Evolutionary conservation across 2,888 invertebrate genomes (phyloP).

Genomic region (Camptogramma bilineatum): DNA sequence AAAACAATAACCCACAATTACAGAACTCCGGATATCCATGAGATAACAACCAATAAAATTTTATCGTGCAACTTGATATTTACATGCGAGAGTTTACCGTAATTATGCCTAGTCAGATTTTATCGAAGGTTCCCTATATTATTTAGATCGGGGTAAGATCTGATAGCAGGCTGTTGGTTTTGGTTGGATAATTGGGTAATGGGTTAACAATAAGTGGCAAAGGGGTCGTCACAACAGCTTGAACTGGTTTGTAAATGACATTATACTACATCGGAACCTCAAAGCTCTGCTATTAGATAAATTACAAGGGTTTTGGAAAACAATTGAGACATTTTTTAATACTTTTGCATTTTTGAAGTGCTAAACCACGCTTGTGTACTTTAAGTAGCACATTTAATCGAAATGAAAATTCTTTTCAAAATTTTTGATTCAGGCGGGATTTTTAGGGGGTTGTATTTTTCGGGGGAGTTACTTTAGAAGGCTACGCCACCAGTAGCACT

Average conservation of each 20-base stretch:
- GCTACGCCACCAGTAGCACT: too few relatives aligned
- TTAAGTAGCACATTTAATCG: too few relatives aligned
- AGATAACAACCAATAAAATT: slow-evolving; percentile 27
- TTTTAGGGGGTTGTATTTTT: too few relatives aligned
- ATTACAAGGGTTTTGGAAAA: too few relatives aligned
- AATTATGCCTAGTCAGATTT: slow-evolving; percentile 18
- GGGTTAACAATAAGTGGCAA: neutral
- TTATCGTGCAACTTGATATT: slow-evolving; percentile 22
- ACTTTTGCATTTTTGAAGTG: too few relatives aligned
- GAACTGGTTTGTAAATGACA: neutral
- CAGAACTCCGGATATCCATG: slow-evolving; percentile 9
- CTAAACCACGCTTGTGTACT: too few relatives aligned
- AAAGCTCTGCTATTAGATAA: too few relatives aligned
- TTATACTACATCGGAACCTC: neutral
- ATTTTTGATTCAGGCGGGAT: too few relatives aligned
- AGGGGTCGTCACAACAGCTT: neutral
- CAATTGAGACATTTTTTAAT: too few relatives aligned
- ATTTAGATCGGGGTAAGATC: slow-evolving; percentile 9
- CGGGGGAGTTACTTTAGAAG: too few relatives aligned
- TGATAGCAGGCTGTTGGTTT: slow-evolving; percentile 2
- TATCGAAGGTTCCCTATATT: slow-evolving; percentile 14
- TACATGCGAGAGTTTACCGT: slow-evolving; percentile 21
- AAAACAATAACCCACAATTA: slow-evolving; percentile 3
- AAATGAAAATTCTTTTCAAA: too few relatives aligned
- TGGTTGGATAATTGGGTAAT: slow-evolving; percentile 4